Evolutionary conservation across 2,888 invertebrate species (phyloP).

Genomic region (Trypoxylon attenuatum): DNA sequence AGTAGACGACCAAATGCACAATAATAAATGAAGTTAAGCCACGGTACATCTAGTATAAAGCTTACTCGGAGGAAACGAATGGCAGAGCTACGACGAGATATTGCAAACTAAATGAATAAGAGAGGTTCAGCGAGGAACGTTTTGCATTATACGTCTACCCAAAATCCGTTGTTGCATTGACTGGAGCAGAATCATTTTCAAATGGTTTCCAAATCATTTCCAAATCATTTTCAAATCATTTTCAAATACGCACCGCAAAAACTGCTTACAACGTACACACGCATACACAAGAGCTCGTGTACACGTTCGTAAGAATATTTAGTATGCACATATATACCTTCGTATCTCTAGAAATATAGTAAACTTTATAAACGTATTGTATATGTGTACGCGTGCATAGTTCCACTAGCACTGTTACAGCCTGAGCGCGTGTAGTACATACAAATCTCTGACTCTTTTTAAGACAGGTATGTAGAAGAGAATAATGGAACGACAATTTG

Average conservation of each 20-base stretch:
- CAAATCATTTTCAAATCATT: too few species aligned
- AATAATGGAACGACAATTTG: conserved; percentile 43
- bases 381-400: conserved; percentile 46
- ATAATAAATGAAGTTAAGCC: not conserved
- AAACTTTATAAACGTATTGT: conserved; percentile 58
- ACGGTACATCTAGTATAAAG: not conserved
- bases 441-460: conserved; percentile 44
- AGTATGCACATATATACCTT: conserved; percentile 48
- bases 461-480: conserved; percentile 51
- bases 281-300: conserved; percentile 16
- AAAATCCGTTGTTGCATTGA: conserved; percentile 15
- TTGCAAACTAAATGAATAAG: conserved; percentile 19
- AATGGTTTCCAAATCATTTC: too few species aligned
- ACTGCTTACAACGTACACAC: conserved; percentile 41
- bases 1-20: conserved; percentile 12
- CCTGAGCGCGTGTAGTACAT: conserved; percentile 42
- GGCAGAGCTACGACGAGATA: too few species aligned
- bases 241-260: conserved; percentile 34
- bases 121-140: conserved; percentile 49
- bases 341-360: conserved; percentile 59
- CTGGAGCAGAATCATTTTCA: too few species aligned
- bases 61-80: not conserved
- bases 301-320: conserved; percentile 45
- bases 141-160: conserved; percentile 15
- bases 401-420: conserved; percentile 60